These are phyloP conservation scores for Pseudolycoriella hygida DNA, from an alignment of 2,888 invertebrate genomes.

Conservation along the genomic window DNA sequence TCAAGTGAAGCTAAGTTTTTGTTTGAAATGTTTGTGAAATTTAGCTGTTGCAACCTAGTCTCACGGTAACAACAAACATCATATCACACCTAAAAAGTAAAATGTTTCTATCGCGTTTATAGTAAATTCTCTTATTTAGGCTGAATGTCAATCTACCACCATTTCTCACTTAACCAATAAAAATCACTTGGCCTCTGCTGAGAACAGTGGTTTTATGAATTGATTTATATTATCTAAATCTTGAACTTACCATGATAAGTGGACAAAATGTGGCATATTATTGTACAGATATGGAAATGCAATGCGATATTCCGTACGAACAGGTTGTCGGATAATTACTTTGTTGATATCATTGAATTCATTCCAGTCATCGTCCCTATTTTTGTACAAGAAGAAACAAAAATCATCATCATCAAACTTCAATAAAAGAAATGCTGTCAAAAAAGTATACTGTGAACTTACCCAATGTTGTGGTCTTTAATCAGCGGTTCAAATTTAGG, in stretches of 20 bases:
- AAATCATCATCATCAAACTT: conserved; percentile 7
- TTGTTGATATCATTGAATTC: conserved; percentile 99
- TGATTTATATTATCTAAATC: too few relatives aligned
- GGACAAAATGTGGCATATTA: conserved; percentile 95
- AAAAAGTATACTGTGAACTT: conserved; percentile 20
- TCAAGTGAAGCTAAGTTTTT: too few relatives aligned
- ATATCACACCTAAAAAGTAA: not conserved
- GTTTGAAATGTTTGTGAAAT: too few relatives aligned
- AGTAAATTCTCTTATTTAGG: conserved; percentile 4
- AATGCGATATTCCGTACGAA: conserved; percentile 96
- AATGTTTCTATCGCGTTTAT: not conserved
- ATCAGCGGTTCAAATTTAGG: conserved; percentile 99
- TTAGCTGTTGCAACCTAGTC: too few relatives aligned
- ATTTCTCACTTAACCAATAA: too few relatives aligned
- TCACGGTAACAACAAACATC: too few relatives aligned
- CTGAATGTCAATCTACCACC: too few relatives aligned
- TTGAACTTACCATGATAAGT: conserved; percentile 80
- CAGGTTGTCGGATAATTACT: conserved; percentile 96
- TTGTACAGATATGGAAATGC: conserved; percentile 99
- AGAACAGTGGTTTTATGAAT: too few relatives aligned
- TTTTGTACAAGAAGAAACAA: conserved; percentile 15
- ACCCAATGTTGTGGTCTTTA: conserved; percentile 91
- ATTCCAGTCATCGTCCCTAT: conserved; percentile 98
- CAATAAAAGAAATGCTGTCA: conserved; percentile 7
- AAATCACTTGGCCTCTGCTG: too few relatives aligned